phyloP scores from a whole-genome alignment of 2,797 vertebrate species.

The Amblyopsis hoosieri region DNA sequence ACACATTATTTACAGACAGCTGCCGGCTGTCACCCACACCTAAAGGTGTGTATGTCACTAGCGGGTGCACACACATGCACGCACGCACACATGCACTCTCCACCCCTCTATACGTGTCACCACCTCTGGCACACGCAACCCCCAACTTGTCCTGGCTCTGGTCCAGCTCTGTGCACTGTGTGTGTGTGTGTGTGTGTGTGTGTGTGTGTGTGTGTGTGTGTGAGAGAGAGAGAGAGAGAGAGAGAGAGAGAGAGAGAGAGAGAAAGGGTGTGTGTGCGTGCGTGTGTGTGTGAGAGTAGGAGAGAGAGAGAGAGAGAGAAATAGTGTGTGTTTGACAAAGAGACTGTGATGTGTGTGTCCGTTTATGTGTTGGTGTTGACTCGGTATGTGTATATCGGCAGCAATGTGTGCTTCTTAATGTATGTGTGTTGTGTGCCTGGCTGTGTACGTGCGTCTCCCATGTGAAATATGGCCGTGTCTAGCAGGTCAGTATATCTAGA shows the following conservation, averaged over 20 bases:
- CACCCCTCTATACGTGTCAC: slow-evolving; percentile 25
- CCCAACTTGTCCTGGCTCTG: slow-evolving; percentile 49
- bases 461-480: slow-evolving; percentile 67
- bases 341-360: slow-evolving; percentile 34
- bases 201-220: background rate
- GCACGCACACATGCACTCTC: slow-evolving; percentile 2
- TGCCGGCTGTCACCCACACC: slow-evolving; percentile 68
- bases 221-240: background rate
- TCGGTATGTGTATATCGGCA: slow-evolving; percentile 12
- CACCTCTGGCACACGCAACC: slow-evolving; percentile 43
- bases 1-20: slow-evolving; percentile 76
- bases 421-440: background rate
- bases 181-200: slow-evolving; percentile 17
- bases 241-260: slow-evolving; percentile 2
- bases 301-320: background rate
- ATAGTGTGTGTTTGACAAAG: background rate
- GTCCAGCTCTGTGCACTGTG: slow-evolving; percentile 42
- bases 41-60: slow-evolving; percentile 67
- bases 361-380: slow-evolving; percentile 21
- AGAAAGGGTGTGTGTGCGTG: slow-evolving; percentile 9
- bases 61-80: slow-evolving; percentile 14
- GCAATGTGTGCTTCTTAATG: slow-evolving; percentile 18
- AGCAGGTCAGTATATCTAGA: slow-evolving; percentile 60
- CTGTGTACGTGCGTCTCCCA: slow-evolving; percentile 15
- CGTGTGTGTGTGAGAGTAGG: background rate